A percentile compares a stretch with the other conserved stretches of the same genome.
Conservation (phyloP, 2,888 invertebrate genomes). For the Sceliomorpha sp. region DNA sequence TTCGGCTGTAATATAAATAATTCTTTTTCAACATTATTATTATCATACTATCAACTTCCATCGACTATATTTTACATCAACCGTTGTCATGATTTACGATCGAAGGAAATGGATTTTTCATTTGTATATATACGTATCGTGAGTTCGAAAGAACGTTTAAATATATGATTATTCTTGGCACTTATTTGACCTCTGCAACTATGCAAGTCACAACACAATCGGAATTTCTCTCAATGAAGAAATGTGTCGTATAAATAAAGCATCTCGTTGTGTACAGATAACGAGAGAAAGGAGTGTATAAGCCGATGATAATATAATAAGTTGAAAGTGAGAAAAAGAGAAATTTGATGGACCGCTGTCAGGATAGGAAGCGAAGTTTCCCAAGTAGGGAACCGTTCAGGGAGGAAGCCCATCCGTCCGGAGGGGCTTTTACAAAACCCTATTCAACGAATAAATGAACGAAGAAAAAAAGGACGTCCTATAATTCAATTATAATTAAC, state of each 20-base stretch:
- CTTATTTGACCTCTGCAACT: neutral
- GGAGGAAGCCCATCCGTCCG: conserved; percentile 61
- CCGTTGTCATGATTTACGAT: too few species aligned
- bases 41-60: too few species aligned
- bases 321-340: conserved; percentile 10
- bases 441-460: conserved; percentile 50
- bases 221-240: too few species aligned
- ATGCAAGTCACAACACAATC: too few species aligned
- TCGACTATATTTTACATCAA: too few species aligned
- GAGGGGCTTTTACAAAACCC: conserved; percentile 62
- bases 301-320: neutral
- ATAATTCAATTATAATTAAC: conserved; percentile 59
- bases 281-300: too few species aligned
- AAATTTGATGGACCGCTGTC: conserved; percentile 33
- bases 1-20: too few species aligned
- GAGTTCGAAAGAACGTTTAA: neutral
- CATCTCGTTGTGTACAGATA: too few species aligned
- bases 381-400: conserved; percentile 45
- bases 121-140: too few species aligned
- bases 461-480: conserved; percentile 27
- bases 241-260: too few species aligned
- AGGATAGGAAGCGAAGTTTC: conserved; percentile 51
- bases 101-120: too few species aligned
- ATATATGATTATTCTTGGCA: neutral
- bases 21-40: too few species aligned